Base-by-base conservation (phyloP, 2,113 vertebrate species). In the Penelope pileata region DNA sequence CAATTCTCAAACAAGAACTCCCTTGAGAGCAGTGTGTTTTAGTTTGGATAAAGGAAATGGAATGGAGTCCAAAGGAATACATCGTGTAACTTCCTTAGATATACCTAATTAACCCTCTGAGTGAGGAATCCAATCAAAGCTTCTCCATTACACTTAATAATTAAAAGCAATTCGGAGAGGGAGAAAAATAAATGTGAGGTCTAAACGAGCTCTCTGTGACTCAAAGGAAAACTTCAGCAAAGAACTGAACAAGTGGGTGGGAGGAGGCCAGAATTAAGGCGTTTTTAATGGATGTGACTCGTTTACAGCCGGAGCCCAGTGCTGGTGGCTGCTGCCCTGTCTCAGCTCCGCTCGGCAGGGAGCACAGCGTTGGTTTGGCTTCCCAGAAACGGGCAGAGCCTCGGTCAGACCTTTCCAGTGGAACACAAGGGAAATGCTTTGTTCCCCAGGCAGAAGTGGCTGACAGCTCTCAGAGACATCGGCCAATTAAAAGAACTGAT, bases 81-180 rank as follows among this genome's bases (percentile, higher is more conserved):
- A 85, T 94, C 97, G 91, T 93, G 90, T 96, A 91, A 96, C 95
- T 97, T 97, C 93, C 89, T 97, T 97, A 96, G 97, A 90, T 97
- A 92, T 56, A 96, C 89, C 94, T 98, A 98, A 97, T 98, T 98
- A 98, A 97, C 96, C 95, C 77, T 81, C 26, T 96, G 97, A 97
- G 96, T 88, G 93, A 97, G 95, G 90, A 94, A 97, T 96, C 95
- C 96, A 97, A 96, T 96, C 97, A 96, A 95, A 97, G 94, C 81
- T 79, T 88, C 89, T 86, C 95, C 72, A 82, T 93, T 94, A 51
- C 92, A 53, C 83, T 96, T 96, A 87, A 94, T 97, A 97, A 97
- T 96, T 97, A 97, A 96, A 97, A 96, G 90, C 88, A 83, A 91
- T 94, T 96, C 94, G 74, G 85, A 75, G 66, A 40, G 66, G 81